Base-by-base conservation (phyloP, 2,797 vertebrate species). In the Alfaro cultratus region DNA sequence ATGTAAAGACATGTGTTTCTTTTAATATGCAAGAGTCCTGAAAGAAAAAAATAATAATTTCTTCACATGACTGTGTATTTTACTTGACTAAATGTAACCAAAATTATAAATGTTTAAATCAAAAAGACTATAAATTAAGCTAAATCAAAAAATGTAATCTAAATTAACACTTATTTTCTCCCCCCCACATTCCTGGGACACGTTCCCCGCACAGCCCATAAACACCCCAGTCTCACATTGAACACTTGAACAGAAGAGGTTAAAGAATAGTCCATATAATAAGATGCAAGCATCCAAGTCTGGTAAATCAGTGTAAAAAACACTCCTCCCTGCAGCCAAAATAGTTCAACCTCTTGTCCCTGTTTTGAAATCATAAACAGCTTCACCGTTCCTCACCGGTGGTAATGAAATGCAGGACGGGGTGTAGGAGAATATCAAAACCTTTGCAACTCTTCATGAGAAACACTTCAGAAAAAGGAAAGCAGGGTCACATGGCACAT, bases 221-320 rank as follows among this genome's bases (percentile, higher is more conserved):
- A 95, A 95, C 90, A 90, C 75, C 71, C 81, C 80, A 86, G 94
- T 94, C 91, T 93, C 92, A 92, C 95, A 94, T 93, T 95, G 93
- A 95, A 91, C 93, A 94, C 93, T 93, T 95, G 93, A 95, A 91
- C 93, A 94, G 91, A 80, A 72, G 86, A 84, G 90, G 95, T 96
- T 96, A 96, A 96, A 96, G 92, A 95, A 95, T 96, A 95, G 93
- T 95, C 90, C 85, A 90, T 94, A 95, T 96, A 95, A 95, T 96
- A 93, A 95, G 91, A 95, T 95, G 94, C 92, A 93, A 92, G 90
- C 91, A 92, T 93, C 90, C 76, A 68, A 87, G 92, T 90, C 94
- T 94, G 90, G 94, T 95, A 94, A 96, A 95, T 96, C 92, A 95
- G 94, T 95, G 93, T 91, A 87, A 95, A 95, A 93, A 91, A 91